A percentile compares a stretch with the other conserved stretches of the same genome.
phyloP scores from a whole-genome alignment of 2,797 vertebrate genomes.

The Mormyrops attenuatus region DNA sequence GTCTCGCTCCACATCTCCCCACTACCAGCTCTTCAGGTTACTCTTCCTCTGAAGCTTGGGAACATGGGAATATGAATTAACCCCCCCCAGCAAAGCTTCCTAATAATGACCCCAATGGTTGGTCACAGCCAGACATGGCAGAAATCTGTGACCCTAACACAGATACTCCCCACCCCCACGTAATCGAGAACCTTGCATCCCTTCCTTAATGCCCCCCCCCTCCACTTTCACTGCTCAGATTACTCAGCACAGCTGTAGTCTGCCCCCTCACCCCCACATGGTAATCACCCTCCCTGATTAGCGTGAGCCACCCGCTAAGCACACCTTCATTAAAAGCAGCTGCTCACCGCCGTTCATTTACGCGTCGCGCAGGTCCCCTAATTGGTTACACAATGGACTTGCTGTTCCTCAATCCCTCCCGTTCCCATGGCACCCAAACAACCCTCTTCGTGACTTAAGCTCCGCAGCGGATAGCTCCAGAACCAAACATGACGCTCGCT shows the following conservation, averaged over 20 bases:
- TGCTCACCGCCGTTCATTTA: not conserved
- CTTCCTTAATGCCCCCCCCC: not conserved
- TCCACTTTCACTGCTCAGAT: not conserved
- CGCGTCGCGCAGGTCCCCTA: not conserved
- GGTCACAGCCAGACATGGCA: not conserved
- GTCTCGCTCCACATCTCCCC: not conserved
- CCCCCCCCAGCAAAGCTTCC: not conserved
- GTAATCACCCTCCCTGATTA: not conserved
- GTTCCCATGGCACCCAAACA: not conserved
- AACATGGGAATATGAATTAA: not conserved
- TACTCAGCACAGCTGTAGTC: not conserved
- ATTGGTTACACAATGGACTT: not conserved
- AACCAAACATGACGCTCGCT: not conserved
- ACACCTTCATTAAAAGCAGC: slow-evolving; percentile 3
- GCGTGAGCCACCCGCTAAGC: not conserved
- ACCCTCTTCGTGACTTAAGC: not conserved
- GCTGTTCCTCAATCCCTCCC: not conserved
- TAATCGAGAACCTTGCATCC: not conserved
- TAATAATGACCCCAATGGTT: not conserved
- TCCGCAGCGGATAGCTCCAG: not conserved
- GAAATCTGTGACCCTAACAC: not conserved
- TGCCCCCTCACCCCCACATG: not conserved
- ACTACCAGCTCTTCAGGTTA: not conserved
- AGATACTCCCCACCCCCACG: not conserved
- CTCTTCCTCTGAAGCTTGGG: not conserved